These are phyloP conservation scores for Sceloporus undulatus DNA, from an alignment of 2,113 vertebrate species.

Conservation along the genomic window DNA sequence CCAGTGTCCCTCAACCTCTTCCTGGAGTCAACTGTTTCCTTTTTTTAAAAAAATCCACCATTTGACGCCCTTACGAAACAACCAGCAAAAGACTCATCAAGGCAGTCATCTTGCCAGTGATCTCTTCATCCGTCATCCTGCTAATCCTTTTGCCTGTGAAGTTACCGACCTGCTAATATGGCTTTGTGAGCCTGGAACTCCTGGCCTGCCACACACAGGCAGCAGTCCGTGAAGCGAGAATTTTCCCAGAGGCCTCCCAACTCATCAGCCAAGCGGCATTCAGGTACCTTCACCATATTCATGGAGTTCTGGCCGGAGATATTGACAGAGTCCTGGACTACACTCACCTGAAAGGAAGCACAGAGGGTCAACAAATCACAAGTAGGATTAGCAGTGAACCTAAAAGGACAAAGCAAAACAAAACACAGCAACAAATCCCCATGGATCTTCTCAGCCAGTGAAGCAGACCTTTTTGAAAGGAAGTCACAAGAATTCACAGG, in stretches of 20 bases:
- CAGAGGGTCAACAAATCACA: background rate
- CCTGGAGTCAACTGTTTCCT: background rate
- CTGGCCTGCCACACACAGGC: constrained; percentile 93
- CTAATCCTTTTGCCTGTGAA: constrained; percentile 19
- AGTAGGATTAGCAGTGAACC: background rate
- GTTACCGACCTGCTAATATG: constrained; percentile 88
- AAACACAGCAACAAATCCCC: background rate
- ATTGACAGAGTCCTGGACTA: constrained; percentile 98
- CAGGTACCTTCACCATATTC: constrained; percentile 95
- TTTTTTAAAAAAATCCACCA: background rate
- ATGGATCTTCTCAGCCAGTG: background rate
- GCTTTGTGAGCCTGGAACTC: constrained; percentile 94
- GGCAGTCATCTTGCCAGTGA: constrained; percentile 34
- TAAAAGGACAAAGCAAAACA: background rate
- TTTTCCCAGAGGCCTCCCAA: constrained; percentile 97
- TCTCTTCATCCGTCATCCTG: background rate
- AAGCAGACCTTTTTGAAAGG: background rate
- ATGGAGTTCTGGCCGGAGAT: constrained; percentile 98
- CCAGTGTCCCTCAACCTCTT: background rate
- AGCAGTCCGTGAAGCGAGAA: constrained; percentile 96
- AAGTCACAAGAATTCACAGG: background rate
- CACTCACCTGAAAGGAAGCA: constrained; percentile 88
- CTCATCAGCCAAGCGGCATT: constrained; percentile 95
- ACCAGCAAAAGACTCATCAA: constrained; percentile 35
- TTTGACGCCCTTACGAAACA: constrained; percentile 8